Percentiles rank a stretch among this genome's conserved stretches.
phyloP scores from a whole-genome alignment of 1,140 invertebrate species.

The Colletes gigas region DNA sequence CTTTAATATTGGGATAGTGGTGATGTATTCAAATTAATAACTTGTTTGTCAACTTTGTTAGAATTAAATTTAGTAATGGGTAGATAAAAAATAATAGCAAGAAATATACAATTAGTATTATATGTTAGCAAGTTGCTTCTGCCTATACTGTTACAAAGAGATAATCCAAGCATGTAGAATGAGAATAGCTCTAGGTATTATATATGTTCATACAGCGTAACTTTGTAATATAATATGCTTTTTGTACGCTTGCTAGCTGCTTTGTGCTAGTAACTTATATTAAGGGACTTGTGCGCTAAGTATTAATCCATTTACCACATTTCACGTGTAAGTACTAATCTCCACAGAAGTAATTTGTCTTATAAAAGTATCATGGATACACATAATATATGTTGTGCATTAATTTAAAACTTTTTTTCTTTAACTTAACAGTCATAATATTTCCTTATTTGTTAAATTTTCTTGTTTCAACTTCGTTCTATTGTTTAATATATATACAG shows the following conservation, averaged over 20 bases:
- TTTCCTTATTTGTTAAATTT: neutral
- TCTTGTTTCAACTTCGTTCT: neutral
- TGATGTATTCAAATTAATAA: constrained; percentile 11
- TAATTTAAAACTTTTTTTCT: neutral
- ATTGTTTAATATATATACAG: neutral
- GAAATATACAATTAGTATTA: constrained; percentile 44
- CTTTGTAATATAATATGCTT: constrained; percentile 73
- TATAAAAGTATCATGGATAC: neutral
- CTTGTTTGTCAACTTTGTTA: constrained; percentile 49
- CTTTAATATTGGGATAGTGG: neutral
- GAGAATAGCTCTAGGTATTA: constrained; percentile 71
- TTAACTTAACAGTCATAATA: neutral
- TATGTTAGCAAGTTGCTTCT: constrained; percentile 52
- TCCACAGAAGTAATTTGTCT: constrained; percentile 17
- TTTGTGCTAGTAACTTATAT: constrained; percentile 79
- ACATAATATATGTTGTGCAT: neutral
- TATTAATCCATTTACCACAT: constrained; percentile 68
- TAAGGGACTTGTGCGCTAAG: constrained; percentile 63
- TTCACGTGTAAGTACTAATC: constrained; percentile 65
- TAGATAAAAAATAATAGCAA: constrained; percentile 18
- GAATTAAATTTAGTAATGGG: constrained; percentile 6
- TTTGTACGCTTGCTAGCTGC: constrained; percentile 72
- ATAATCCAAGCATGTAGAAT: constrained; percentile 70
- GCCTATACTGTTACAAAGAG: constrained; percentile 53
- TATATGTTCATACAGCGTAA: constrained; percentile 73